phyloP scores from a whole-genome alignment of 2,888 invertebrate species.

The Syrista parreyssii region DNA sequence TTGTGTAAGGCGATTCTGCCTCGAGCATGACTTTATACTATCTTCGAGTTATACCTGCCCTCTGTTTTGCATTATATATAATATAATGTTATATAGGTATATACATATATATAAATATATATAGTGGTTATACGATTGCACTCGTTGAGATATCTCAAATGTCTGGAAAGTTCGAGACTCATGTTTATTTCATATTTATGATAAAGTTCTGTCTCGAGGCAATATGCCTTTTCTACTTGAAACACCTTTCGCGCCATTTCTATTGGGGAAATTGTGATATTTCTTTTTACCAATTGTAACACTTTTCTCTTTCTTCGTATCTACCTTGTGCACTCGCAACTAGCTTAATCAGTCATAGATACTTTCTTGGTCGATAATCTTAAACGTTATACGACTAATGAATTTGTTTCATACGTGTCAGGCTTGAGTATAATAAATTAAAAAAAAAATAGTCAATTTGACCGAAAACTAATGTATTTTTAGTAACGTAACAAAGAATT shows the following conservation, averaged over 20 bases:
- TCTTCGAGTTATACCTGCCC: not conserved
- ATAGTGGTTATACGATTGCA: not conserved
- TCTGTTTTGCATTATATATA: not conserved
- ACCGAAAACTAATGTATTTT: not conserved
- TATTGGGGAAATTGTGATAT: not conserved
- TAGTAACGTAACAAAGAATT: not conserved
- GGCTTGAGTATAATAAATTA: not conserved
- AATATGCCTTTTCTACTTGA: not conserved
- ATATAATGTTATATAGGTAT: not conserved
- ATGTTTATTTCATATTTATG: constrained; percentile 29
- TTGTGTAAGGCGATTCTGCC: not conserved
- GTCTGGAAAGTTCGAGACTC: constrained; percentile 31
- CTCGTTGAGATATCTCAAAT: not conserved
- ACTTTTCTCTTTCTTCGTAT: not conserved
- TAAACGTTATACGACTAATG: not conserved
- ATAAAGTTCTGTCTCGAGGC: constrained; percentile 4
- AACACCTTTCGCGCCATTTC: not conserved
- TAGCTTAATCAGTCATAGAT: not conserved
- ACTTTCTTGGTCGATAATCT: not conserved
- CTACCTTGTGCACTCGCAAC: not conserved
- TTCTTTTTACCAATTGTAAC: not conserved
- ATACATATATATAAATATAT: not conserved
- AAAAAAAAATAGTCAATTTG: not conserved
- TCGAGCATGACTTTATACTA: not conserved
- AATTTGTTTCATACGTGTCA: not conserved